Evolutionary conservation across 2,797 vertebrate genomes (phyloP), one percentile per base, ranked within the genome.

Genomic region (Urophycis tenuis): DNA sequence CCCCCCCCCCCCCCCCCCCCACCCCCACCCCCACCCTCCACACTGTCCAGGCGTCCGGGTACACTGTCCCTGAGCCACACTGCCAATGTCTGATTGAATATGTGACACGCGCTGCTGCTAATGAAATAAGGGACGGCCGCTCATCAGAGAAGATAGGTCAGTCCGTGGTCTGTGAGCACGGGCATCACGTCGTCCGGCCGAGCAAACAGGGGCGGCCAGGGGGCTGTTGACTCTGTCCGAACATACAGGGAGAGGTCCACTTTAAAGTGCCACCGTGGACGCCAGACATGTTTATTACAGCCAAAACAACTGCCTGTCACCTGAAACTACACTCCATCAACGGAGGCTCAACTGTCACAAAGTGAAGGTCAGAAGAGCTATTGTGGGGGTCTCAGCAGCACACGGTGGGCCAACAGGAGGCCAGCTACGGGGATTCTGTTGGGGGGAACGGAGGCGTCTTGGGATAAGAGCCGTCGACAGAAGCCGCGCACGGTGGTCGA

Each of bases 181-280:
- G 79, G 39, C 80, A 73, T 86, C 75, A 85, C 36, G 0, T 41
- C 14, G n/a, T 14, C 34, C 81, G 53, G 29, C 22, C 0, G 8
- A 29, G n/a, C 22, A 7, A 2, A 8, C 19, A n/a, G 19, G 49
- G n/a, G 2, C 39, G 82, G 79, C 78, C 84, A 85, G 85, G 85
- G 87, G 85, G 77, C 41, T 88, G 89, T 91, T 79, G 87, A 88
- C 84, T 78, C 29, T 73, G 76, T 81, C 79, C n/a, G 39, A 41
- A 14, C 1, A 14, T 83, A 72, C 79, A 80, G 78, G 83, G 81
- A 72, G 85, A 89, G 82, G 89, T 82, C 81, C 81, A 87, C 86
- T 83, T 90, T 90, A 87, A 86, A 91, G 85, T 83, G 75, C 78
- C 22, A 8, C 4, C 1, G 53, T 22, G 53, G 53, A 25, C 22